phyloP scores from a whole-genome alignment of 1,140 invertebrate species.

The Cydia strobilella region DNA sequence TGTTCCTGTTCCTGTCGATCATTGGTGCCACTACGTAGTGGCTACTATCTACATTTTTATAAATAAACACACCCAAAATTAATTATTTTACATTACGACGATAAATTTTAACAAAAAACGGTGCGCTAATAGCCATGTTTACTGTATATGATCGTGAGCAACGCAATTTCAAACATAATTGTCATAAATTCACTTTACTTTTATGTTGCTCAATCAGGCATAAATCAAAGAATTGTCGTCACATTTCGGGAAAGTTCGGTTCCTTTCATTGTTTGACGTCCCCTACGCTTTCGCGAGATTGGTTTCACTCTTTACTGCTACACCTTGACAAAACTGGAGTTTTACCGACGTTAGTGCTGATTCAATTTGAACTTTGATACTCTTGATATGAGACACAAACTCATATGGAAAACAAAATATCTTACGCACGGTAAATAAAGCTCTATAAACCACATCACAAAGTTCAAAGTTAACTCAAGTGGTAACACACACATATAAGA shows the following conservation, averaged over 20 bases:
- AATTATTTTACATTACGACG: no score
- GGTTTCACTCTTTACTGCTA: constrained; percentile 62
- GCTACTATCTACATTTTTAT: no score
- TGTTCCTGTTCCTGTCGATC: no score
- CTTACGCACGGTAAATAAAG: constrained; percentile 17
- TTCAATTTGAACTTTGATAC: constrained; percentile 18
- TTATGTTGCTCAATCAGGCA: constrained; percentile 29
- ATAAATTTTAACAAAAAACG: no score
- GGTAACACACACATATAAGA: constrained; percentile 11
- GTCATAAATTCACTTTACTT: constrained; percentile 18
- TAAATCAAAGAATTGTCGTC: constrained; percentile 32
- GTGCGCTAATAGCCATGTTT: not conserved
- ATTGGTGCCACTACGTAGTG: no score
- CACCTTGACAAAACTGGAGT: constrained; percentile 26
- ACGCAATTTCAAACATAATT: constrained; percentile 27
- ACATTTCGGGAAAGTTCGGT: constrained; percentile 25
- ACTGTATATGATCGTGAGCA: not conserved
- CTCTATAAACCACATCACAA: constrained; percentile 5
- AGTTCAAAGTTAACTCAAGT: constrained; percentile 21
- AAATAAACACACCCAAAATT: no score
- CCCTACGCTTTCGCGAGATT: constrained; percentile 61
- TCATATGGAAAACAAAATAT: not conserved
- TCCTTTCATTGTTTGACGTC: constrained; percentile 53
- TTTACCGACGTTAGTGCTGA: not conserved
- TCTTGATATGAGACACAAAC: not conserved